Percentiles rank a stretch among this genome's conserved stretches.
Conservation (phyloP, 1,140 invertebrate species). For the Sipha flava region DNA sequence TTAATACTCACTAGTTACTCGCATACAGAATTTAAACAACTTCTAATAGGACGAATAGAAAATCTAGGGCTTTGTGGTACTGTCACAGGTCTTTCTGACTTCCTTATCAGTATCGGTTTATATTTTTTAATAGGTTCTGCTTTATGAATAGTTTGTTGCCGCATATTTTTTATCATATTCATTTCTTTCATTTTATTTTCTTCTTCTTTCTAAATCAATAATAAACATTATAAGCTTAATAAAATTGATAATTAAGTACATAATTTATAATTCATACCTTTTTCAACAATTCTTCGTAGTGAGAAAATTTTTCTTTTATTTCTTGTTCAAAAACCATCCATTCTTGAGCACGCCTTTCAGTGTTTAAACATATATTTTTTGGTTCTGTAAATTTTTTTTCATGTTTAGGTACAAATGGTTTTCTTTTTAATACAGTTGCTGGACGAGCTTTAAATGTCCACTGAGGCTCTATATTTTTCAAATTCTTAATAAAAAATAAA, state of each 20-base stretch:
- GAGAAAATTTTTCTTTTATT: conserved; percentile 14
- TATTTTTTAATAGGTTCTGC: conserved; percentile 18
- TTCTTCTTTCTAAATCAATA: conserved; percentile 1
- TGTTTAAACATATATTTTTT: conserved; percentile 4
- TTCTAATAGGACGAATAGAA: neutral
- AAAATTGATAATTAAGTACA: neutral
- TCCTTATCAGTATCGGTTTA: conserved; percentile 5
- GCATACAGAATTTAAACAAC: neutral
- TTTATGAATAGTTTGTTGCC: conserved; percentile 19
- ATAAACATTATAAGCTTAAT: neutral
- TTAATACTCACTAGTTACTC: neutral
- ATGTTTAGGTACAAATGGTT: conserved; percentile 18
- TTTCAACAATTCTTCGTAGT: neutral
- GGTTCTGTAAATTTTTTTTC: conserved; percentile 23
- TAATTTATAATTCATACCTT: neutral
- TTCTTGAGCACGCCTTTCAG: conserved; percentile 19
- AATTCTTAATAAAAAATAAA: neutral
- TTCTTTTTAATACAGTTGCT: conserved; percentile 9
- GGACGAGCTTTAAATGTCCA: conserved; percentile 20
- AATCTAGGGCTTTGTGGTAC: conserved; percentile 4
- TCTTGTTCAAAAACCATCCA: conserved; percentile 29
- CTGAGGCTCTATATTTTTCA: neutral
- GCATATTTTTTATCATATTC: neutral
- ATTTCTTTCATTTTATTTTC: conserved; percentile 8
- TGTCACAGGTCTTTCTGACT: conserved; percentile 3